Percentiles rank a stretch among this genome's conserved stretches.
These are phyloP conservation scores for Oncorhynchus mykiss DNA, from an alignment of 2,113 vertebrate genomes.

Conservation along the genomic window DNA sequence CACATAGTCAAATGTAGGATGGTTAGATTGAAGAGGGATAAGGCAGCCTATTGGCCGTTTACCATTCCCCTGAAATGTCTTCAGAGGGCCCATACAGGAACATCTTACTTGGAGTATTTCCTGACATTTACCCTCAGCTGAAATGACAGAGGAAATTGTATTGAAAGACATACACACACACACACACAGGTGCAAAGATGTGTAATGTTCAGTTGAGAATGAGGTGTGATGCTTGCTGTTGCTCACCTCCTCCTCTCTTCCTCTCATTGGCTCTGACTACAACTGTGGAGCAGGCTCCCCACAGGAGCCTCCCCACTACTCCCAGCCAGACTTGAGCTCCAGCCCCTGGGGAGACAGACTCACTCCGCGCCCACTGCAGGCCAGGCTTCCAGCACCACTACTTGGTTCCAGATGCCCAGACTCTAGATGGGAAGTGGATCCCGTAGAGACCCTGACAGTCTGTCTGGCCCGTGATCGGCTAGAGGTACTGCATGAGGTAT, in stretches of 20 bases:
- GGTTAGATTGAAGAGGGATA: no score
- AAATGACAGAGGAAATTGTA: slow-evolving; percentile 57
- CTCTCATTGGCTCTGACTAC: neutral
- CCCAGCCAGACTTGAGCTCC: neutral
- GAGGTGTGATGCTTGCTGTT: slow-evolving; percentile 58
- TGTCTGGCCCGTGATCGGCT: no score
- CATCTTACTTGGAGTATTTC: no score
- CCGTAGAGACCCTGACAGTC: neutral
- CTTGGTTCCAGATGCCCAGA: neutral
- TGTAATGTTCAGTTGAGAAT: slow-evolving; percentile 12
- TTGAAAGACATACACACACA: slow-evolving; percentile 45
- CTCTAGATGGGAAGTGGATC: neutral
- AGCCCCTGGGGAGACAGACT: neutral
- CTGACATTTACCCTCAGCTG: no score
- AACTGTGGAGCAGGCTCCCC: no score
- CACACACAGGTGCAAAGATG: slow-evolving; percentile 23
- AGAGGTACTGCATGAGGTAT: no score
- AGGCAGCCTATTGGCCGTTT: no score
- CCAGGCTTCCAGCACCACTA: slow-evolving; percentile 2
- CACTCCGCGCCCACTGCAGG: neutral
- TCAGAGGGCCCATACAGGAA: no score
- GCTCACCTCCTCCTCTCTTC: neutral
- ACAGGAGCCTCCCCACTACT: neutral
- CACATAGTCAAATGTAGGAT: slow-evolving; percentile 34
- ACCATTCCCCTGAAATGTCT: slow-evolving; percentile 19